Evolutionary conservation across 2,888 invertebrate genomes (phyloP), one percentile per base, ranked within the genome.

Genomic region (Gasteruption jaculator): DNA sequence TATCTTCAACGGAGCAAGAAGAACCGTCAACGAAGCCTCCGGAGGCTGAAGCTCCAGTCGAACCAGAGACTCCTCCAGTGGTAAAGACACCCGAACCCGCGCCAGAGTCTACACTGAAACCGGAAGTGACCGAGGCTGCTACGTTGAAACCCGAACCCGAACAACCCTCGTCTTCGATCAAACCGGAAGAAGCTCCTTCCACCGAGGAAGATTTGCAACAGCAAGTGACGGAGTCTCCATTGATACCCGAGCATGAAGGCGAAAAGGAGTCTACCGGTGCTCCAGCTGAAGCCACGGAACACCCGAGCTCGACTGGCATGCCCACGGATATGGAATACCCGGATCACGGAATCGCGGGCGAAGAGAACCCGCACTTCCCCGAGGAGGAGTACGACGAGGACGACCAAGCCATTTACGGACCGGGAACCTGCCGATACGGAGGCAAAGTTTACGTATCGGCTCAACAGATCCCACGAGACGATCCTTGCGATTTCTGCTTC

Each of bases 401-500:
- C 59, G 86, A 87, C 58, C 82, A 82, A 60, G 79, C 81, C 41
- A 74, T 81, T 5, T 87, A 89, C 57, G 90, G 91, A 21, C 91
- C 91, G 11, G 91, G 91, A 54, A 92, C 91, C 35, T 93, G 93
- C 62, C 79, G 92, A 58, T 93, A 91, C 59, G 90, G 91, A 43
- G 91, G 92, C 57, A 91, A 91, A 73, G 84, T 92, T 33, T 93
- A 91, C 70, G 90, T 92, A 27, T 92, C 92, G 2, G 93, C 93
- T 2, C 92, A 93, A 73, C 93, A 94, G 74, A 92, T 94, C 61
- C 92, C 92, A 26, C 78, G 93, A 56, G 91, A 91, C 57, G 91
- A 94, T 74, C 91, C 93, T 16, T 94, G 93, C 69, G 92, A 93
- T 68, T 94, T 93, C 77, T 94, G 93, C 73, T 93, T 94, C 83